Base-by-base conservation (phyloP, 2,888 invertebrate species). In the Lithophane semibrunnea region DNA sequence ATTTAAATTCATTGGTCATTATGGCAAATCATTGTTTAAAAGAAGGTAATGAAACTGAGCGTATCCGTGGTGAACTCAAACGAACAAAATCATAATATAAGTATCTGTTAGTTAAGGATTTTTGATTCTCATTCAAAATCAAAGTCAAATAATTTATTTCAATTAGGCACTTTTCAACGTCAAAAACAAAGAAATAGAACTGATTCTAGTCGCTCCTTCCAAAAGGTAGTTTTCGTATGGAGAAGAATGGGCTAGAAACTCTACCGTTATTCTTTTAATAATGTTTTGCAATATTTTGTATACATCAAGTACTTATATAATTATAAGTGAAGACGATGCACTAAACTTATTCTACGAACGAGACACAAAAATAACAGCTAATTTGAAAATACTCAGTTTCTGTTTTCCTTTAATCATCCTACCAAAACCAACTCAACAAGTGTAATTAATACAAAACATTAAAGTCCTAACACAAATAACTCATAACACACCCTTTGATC, bases 401-500 rank as follows among this genome's bases (percentile, higher is more conserved):
- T 24, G 5, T 5, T 64, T 77, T 68, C 37, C 78, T 78, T 77
- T 80, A 18, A 65, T 65, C 42, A 44, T 37, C 3, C 0, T 16
- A 24, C 21, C n/a, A 56, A 21, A 13, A n/a, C 54, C 1, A 63
- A 78, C 52, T 65, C 64, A 79, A 44, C 37, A 72, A 42, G 8
- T 7, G n/a, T 63, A n/a, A n/a, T 72, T 79, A 84, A 72, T 73
- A 52, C 49, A 70, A 80, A 79, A 69, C 68, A 64, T 69, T 63
- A 49, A 65, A 42, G n/a, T 63, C 24, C n/a, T 29, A 73, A 73
- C 61, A 72, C 13, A 69, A 73, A 73, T 70, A 79, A 82, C 73
- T 84, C 56, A 73, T 56, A 73, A 70, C 49, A 44, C 65, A 58
- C 58, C 69, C 83, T 85, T 83, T 83, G 86, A 85, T 85, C 86